Evolutionary conservation across 2,888 invertebrate genomes (phyloP).

Genomic region (Uropetala carovei): DNA sequence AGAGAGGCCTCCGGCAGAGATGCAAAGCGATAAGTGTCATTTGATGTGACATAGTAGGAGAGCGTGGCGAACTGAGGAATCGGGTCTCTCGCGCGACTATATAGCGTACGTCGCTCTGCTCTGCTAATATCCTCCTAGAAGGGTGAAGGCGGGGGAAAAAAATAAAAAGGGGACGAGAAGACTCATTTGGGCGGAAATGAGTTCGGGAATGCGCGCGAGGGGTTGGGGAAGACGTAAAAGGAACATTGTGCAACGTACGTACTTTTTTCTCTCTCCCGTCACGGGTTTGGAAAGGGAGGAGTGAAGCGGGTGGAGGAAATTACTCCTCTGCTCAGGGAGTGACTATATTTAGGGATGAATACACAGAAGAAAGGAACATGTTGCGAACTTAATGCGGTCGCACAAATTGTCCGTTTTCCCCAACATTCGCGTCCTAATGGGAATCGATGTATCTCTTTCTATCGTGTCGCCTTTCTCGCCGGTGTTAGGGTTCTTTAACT

Average conservation of each 20-base stretch:
- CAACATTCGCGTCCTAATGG: too few species aligned
- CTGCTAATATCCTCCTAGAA: background rate
- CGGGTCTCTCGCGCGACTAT: too few species aligned
- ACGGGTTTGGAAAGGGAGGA: background rate
- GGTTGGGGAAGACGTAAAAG: background rate
- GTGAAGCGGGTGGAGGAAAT: background rate
- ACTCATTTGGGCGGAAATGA: background rate
- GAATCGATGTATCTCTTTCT: too few species aligned
- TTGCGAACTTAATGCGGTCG: too few species aligned
- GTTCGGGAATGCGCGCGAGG: background rate
- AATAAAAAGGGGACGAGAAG: background rate
- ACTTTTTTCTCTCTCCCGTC: background rate
- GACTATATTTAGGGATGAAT: slow-evolving; percentile 27
- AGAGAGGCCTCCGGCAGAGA: background rate
- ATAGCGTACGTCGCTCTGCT: background rate
- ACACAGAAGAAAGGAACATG: background rate
- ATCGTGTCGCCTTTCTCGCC: too few species aligned
- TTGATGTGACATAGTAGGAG: slow-evolving; percentile 19
- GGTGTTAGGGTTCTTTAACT: too few species aligned
- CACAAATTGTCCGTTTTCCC: too few species aligned
- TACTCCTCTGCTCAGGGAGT: background rate
- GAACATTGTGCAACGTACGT: background rate
- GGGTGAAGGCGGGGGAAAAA: background rate
- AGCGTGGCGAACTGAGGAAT: background rate
- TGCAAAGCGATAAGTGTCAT: slow-evolving; percentile 19